A percentile compares a stretch with the other conserved stretches of the same genome.
Evolutionary conservation across 2,113 vertebrate species (phyloP).

Genomic region (Pseudorasbora parva): DNA sequence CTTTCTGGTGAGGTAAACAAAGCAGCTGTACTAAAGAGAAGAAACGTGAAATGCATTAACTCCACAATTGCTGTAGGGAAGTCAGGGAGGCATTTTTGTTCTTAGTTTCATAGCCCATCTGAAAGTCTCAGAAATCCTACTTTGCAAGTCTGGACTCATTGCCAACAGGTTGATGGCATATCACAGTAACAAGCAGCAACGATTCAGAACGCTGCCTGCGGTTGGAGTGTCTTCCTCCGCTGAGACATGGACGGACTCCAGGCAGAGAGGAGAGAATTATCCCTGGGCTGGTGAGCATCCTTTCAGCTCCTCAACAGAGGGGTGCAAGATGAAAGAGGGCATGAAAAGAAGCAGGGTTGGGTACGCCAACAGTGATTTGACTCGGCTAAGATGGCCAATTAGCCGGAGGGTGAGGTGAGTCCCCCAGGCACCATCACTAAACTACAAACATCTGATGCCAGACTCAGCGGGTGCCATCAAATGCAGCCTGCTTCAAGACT

Average conservation of each 20-base stretch:
- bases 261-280: slow-evolving; percentile 7
- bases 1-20: not conserved
- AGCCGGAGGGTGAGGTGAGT: slow-evolving; percentile 17
- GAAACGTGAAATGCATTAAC: not conserved
- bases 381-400: not conserved
- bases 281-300: slow-evolving; percentile 12
- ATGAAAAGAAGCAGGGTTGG: not conserved
- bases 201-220: slow-evolving; percentile 2
- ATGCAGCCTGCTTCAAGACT: not conserved
- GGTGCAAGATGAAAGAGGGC: slow-evolving; percentile 11
- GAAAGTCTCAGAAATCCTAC: not conserved
- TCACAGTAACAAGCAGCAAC: not conserved
- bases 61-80: not conserved
- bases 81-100: not conserved
- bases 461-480: not conserved
- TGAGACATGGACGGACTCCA: slow-evolving; percentile 17
- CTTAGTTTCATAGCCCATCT: not conserved
- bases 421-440: slow-evolving; percentile 21
- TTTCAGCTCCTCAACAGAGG: slow-evolving; percentile 8
- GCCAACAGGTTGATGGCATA: not conserved
- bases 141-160: not conserved
- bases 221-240: slow-evolving; percentile 1
- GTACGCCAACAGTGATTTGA: slow-evolving; percentile 4
- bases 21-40: not conserved
- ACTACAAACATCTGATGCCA: slow-evolving; percentile 12